A percentile compares a stretch with the other conserved stretches of the same genome.
Evolutionary conservation across 2,797 vertebrate genomes (phyloP).

Genomic region (Tamandua tetradactyla): DNA sequence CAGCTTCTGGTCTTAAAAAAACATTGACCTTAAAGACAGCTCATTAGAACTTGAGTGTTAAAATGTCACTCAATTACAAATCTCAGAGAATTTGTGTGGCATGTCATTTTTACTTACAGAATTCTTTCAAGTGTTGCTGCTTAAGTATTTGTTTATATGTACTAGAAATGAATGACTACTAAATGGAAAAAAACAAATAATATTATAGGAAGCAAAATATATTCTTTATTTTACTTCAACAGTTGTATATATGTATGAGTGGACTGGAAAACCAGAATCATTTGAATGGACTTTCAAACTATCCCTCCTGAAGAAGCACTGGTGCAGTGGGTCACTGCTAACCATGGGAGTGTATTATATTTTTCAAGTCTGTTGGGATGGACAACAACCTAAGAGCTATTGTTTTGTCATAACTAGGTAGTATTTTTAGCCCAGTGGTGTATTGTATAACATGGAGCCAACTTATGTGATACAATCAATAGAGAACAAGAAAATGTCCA

Average conservation of each 20-base stretch:
- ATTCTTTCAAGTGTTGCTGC: neutral
- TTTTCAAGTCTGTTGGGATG: neutral
- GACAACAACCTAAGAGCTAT: neutral
- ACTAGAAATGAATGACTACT: neutral
- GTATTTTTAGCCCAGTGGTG: neutral
- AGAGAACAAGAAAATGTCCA: neutral
- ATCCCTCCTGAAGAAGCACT: neutral
- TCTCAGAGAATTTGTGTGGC: neutral
- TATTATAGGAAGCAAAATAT: neutral
- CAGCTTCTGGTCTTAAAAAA: neutral
- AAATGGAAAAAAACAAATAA: neutral
- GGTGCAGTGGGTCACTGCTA: neutral
- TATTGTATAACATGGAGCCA: neutral
- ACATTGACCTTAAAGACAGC: neutral
- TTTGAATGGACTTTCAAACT: neutral
- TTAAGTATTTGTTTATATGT: neutral
- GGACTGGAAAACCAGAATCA: neutral
- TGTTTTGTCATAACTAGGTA: neutral
- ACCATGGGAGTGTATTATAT: neutral
- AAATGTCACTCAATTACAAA: slow-evolving; percentile 20
- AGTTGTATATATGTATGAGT: neutral
- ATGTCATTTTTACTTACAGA: neutral
- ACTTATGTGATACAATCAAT: neutral
- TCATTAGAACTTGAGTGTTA: neutral
- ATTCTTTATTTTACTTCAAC: neutral